A percentile compares a stretch with the other conserved stretches of the same genome.
Evolutionary conservation across 1,140 invertebrate genomes (phyloP).

Genomic region (Nasonia vitripennis): DNA sequence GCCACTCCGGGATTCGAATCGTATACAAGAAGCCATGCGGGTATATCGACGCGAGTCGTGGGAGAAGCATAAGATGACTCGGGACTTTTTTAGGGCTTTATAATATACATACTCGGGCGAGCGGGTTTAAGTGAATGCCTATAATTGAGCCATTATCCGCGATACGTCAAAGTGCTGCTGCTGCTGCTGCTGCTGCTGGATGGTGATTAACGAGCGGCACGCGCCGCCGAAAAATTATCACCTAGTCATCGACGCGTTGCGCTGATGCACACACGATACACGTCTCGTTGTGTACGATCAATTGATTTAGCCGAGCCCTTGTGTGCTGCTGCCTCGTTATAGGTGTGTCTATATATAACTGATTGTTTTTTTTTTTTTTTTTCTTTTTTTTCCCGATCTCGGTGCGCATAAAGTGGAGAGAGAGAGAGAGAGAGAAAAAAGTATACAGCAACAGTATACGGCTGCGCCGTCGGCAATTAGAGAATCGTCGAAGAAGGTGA

Average conservation of each 20-base stretch:
- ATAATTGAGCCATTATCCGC: constrained; percentile 68
- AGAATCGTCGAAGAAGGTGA: constrained; percentile 55
- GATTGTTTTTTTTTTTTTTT: background rate
- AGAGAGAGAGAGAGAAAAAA: too few species aligned
- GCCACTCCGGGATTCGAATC: too few species aligned
- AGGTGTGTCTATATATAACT: background rate
- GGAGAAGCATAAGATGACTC: constrained; percentile 1
- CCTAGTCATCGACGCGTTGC: constrained; percentile 11
- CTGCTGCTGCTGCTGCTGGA: constrained; percentile 61
- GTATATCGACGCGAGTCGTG: background rate
- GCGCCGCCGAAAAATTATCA: constrained; percentile 28
- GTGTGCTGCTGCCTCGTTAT: background rate
- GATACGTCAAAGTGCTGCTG: background rate
- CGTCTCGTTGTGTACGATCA: background rate
- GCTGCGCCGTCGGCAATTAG: background rate
- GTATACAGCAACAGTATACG: background rate
- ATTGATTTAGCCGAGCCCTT: constrained; percentile 30
- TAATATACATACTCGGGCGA: background rate
- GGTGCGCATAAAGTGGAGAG: background rate
- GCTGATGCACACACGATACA: too few species aligned
- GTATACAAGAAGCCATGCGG: background rate
- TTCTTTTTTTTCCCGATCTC: background rate
- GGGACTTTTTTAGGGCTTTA: background rate
- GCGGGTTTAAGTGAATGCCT: constrained; percentile 62
- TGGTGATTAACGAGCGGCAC: constrained; percentile 64